Evolutionary conservation across 2,888 invertebrate species (phyloP).

Genomic region (Drosophila buzzatii): DNA sequence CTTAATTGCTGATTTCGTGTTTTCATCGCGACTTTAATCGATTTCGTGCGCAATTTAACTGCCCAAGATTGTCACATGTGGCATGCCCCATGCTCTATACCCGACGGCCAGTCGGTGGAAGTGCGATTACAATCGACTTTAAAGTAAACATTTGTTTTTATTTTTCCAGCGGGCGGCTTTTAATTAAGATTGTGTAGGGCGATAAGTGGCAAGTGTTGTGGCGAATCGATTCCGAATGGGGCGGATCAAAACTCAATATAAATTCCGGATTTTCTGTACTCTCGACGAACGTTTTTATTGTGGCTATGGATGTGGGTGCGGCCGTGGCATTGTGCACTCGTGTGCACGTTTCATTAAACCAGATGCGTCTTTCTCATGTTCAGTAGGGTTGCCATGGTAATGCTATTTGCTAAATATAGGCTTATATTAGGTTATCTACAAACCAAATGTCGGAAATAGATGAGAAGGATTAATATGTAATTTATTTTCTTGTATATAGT

Average conservation of each 20-base stretch:
- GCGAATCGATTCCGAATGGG: constrained; percentile 37
- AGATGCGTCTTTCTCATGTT: constrained; percentile 6
- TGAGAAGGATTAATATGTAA: too few species aligned
- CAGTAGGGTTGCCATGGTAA: background rate
- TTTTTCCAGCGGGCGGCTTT: constrained; percentile 57
- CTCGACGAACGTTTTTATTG: constrained; percentile 1
- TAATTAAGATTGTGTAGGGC: constrained; percentile 72
- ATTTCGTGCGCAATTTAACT: constrained; percentile 66
- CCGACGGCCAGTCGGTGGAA: background rate
- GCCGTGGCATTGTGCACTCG: background rate
- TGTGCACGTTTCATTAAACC: background rate
- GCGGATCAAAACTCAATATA: constrained; percentile 38
- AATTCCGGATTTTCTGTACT: constrained; percentile 14
- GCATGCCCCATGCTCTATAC: constrained; percentile 31
- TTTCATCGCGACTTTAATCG: constrained; percentile 72
- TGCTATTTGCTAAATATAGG: too few species aligned
- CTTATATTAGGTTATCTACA: too few species aligned
- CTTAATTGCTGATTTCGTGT: constrained; percentile 73
- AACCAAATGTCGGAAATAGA: too few species aligned
- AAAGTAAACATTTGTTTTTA: constrained; percentile 76
- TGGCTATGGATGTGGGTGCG: background rate
- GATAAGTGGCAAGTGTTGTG: constrained; percentile 62
- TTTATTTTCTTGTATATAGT: too few species aligned
- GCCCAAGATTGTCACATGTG: constrained; percentile 67
- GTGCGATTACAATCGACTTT: constrained; percentile 58